These are phyloP conservation scores for Sphaeramia orbicularis DNA, from an alignment of 2,797 vertebrate genomes.

Conservation along the genomic window DNA sequence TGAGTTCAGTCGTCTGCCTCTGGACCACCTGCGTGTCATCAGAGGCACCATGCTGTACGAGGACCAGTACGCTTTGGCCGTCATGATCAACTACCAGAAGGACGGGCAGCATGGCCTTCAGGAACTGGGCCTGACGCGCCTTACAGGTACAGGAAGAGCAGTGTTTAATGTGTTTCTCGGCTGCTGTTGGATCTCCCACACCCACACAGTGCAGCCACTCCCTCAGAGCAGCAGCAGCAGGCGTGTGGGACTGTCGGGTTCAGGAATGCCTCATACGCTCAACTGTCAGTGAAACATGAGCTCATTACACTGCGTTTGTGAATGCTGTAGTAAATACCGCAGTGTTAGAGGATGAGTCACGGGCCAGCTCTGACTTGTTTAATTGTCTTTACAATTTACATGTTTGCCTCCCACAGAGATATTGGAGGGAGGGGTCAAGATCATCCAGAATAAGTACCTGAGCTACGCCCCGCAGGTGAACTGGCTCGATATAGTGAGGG, in stretches of 20 bases:
- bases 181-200: slow-evolving; percentile 59
- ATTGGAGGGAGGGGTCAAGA: slow-evolving; percentile 91
- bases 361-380: slow-evolving; percentile 62
- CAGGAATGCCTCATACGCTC: slow-evolving; percentile 62
- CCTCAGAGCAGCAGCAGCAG: slow-evolving; percentile 31
- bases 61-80: slow-evolving; percentile 89
- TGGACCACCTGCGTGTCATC: slow-evolving; percentile 95
- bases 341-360: slow-evolving; percentile 51
- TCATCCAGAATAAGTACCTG: slow-evolving; percentile 90
- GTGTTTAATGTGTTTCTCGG: slow-evolving; percentile 22
- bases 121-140: slow-evolving; percentile 93
- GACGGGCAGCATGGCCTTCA: slow-evolving; percentile 92
- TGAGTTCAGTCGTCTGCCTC: slow-evolving; percentile 91
- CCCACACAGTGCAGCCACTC: slow-evolving; percentile 59
- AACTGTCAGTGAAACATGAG: slow-evolving; percentile 73
- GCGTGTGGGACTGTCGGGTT: background rate
- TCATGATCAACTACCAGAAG: slow-evolving; percentile 96
- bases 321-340: slow-evolving; percentile 60
- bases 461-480: slow-evolving; percentile 90
- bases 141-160: slow-evolving; percentile 88
- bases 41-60: slow-evolving; percentile 94
- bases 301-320: slow-evolving; percentile 20
- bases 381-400: slow-evolving; percentile 54
- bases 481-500: slow-evolving; percentile 93
- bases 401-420: slow-evolving; percentile 87